A percentile compares a stretch with the other conserved stretches of the same genome.
Conservation (phyloP, 2,888 invertebrate genomes). For the Leptarthrus brevirostris region DNA sequence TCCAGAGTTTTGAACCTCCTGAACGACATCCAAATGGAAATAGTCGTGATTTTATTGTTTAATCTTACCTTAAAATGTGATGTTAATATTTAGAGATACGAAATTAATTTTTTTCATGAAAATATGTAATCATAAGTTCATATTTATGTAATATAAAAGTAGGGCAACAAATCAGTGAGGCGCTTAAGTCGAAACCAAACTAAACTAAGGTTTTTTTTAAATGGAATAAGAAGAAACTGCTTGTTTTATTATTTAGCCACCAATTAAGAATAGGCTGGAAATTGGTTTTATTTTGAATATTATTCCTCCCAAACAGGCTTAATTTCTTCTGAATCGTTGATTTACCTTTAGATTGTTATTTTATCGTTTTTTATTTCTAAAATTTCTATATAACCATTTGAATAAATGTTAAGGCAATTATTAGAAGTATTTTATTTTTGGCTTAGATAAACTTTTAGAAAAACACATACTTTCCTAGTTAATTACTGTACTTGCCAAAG, state of each 20-base stretch:
- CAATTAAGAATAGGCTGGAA: neutral
- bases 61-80: slow-evolving; percentile 42
- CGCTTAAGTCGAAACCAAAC: slow-evolving; percentile 20
- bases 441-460: neutral
- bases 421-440: neutral
- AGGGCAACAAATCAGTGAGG: neutral
- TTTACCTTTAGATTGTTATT: slow-evolving; percentile 25
- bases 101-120: slow-evolving; percentile 9
- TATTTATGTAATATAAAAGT: slow-evolving; percentile 11
- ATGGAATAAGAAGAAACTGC: neutral
- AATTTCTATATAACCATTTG: slow-evolving; percentile 33
- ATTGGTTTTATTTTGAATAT: neutral
- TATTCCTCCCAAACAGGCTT: neutral
- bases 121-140: slow-evolving; percentile 7
- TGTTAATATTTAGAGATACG: slow-evolving; percentile 37
- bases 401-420: slow-evolving; percentile 42
- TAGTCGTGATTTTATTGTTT: slow-evolving; percentile 41
- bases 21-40: neutral
- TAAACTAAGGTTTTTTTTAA: slow-evolving; percentile 4
- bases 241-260: slow-evolving; percentile 7
- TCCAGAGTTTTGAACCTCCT: slow-evolving; percentile 1
- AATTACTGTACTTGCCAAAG: too few relatives aligned
- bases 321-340: slow-evolving; percentile 28
- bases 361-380: slow-evolving; percentile 22
- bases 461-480: too few relatives aligned